A percentile compares a stretch with the other conserved stretches of the same genome.
These are phyloP conservation scores for Bolinopsis microptera DNA, from an alignment of 37 sponge, comb jelly and placozoan genomes.

Conservation along the genomic window DNA sequence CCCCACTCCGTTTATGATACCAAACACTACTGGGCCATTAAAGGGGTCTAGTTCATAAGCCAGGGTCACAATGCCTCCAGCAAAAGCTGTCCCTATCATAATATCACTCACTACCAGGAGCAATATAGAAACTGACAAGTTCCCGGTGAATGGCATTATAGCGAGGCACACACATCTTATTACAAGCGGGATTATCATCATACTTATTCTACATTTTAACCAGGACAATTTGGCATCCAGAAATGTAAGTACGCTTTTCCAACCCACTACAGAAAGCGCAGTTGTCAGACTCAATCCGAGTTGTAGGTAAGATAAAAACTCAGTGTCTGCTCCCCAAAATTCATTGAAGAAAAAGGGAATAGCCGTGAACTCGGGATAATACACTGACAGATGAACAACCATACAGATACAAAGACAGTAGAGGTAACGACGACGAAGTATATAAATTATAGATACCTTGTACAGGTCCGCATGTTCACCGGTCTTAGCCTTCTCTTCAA, in stretches of 20 bases:
- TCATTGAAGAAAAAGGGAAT: constrained; percentile 5
- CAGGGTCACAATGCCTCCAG: neutral
- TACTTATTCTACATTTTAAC: neutral
- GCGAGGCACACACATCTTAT: neutral
- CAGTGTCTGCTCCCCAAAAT: neutral
- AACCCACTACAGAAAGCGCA: neutral
- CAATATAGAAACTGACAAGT: neutral
- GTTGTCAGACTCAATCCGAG: neutral
- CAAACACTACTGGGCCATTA: neutral
- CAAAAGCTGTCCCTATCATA: neutral
- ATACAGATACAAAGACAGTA: neutral
- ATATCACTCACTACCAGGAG: neutral
- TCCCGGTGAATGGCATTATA: neutral
- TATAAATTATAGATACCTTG: neutral
- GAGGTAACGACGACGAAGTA: neutral
- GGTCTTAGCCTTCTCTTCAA: neutral
- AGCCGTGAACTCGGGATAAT: neutral
- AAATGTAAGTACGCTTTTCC: neutral
- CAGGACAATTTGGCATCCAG: neutral
- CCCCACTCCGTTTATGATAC: neutral
- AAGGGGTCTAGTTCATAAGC: constrained; percentile 13
- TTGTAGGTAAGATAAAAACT: neutral
- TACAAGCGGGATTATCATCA: neutral
- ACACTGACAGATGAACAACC: constrained; percentile 8
- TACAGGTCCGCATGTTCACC: neutral